These are phyloP conservation scores for Platalea minor DNA, from an alignment of 2,797 vertebrate genomes.

Conservation along the genomic window DNA sequence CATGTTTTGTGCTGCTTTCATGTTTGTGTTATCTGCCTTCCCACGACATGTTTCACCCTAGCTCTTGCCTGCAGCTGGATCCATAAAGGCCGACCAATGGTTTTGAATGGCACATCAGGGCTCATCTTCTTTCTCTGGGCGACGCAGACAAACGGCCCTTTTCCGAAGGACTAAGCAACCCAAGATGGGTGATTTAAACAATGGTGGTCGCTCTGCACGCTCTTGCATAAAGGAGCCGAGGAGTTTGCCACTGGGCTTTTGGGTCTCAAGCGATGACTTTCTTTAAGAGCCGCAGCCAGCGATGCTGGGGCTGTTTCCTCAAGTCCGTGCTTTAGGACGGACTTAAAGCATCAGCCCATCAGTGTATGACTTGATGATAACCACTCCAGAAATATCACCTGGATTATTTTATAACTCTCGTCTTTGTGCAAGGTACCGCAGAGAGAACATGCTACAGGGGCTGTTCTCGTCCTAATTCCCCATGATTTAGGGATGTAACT, in stretches of 20 bases:
- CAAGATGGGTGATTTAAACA: neutral
- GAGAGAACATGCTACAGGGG: neutral
- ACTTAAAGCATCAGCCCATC: neutral
- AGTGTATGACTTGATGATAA: neutral
- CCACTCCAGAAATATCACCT: neutral
- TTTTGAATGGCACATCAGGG: neutral
- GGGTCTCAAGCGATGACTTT: neutral
- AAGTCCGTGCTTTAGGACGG: neutral
- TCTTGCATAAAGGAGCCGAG: neutral
- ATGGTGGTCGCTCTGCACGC: neutral
- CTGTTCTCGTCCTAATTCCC: neutral
- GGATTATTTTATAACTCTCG: neutral
- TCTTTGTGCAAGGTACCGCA: neutral
- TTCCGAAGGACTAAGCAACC: neutral
- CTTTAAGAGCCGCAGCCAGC: neutral
- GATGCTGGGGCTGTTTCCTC: neutral
- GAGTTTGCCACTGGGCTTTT: neutral
- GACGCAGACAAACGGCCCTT: neutral
- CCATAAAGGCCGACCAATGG: neutral
- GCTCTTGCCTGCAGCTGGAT: constrained; percentile 31
- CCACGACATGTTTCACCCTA: constrained; percentile 55
- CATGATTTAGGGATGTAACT: neutral
- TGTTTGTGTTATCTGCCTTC: constrained; percentile 68
- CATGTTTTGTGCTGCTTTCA: constrained; percentile 69
- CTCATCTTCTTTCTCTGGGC: neutral